Conservation (phyloP, 2,113 vertebrate species). For the Anguilla japonica region DNA sequence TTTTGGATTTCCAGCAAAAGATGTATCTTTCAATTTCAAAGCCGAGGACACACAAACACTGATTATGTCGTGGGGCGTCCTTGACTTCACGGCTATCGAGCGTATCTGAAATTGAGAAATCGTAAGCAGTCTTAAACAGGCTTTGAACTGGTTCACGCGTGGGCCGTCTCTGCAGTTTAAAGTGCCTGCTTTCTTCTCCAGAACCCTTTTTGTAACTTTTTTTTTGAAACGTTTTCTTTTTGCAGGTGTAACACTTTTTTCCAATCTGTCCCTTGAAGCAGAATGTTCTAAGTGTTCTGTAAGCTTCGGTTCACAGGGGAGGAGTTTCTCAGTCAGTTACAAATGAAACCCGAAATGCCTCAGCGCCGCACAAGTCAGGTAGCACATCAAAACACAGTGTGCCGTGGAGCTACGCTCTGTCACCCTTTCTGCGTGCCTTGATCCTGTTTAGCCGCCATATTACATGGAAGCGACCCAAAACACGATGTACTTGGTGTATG, state of each 20-base stretch:
- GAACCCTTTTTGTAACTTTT: neutral
- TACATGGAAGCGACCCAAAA: neutral
- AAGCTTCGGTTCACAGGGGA: neutral
- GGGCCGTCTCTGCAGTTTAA: neutral
- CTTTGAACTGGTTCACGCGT: neutral
- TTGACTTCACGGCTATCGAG: neutral
- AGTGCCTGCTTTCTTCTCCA: neutral
- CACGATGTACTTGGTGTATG: neutral
- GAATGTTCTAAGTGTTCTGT: neutral
- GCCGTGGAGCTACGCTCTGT: neutral
- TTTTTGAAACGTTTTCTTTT: neutral
- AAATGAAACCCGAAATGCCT: neutral
- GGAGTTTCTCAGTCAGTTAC: neutral
- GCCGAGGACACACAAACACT: neutral
- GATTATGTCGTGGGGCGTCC: neutral
- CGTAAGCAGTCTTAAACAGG: neutral
- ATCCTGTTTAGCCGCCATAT: neutral
- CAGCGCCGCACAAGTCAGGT: neutral
- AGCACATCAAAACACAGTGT: neutral
- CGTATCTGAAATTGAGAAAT: neutral
- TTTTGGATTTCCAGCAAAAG: neutral
- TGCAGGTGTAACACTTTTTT: neutral
- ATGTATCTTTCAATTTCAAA: neutral
- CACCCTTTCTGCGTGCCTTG: neutral
- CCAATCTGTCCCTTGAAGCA: neutral